Percentiles rank a stretch among this genome's conserved stretches.
phyloP scores from a whole-genome alignment of 2,888 invertebrate genomes.

The Drosophila formosana region DNA sequence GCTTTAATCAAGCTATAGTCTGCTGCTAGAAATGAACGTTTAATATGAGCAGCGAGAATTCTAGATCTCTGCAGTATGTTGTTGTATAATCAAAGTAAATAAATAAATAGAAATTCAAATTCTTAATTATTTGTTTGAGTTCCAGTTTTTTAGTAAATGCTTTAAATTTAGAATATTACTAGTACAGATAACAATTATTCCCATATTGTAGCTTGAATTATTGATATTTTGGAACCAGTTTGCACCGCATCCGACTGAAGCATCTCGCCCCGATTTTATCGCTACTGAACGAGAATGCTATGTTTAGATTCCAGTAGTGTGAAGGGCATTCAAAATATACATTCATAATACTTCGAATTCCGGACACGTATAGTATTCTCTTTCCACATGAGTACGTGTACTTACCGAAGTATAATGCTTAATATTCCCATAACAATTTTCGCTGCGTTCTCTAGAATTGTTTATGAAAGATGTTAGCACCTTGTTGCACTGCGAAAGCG shows the following conservation, averaged over 20 bases:
- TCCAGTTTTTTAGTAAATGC: not conserved
- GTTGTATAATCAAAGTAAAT: not conserved
- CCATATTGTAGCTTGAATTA: not conserved
- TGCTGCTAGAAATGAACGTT: not conserved
- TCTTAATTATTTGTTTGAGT: not conserved
- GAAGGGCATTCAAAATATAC: slow-evolving; percentile 50
- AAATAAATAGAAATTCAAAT: not conserved
- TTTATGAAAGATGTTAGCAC: slow-evolving; percentile 45
- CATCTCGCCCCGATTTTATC: slow-evolving; percentile 22
- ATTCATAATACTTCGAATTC: slow-evolving; percentile 25
- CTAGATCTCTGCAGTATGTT: not conserved
- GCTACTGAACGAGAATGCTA: slow-evolving; percentile 10
- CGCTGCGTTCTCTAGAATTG: slow-evolving; percentile 34
- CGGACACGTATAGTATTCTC: slow-evolving; percentile 6
- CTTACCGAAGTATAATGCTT: slow-evolving; percentile 12
- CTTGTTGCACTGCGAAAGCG: slow-evolving; percentile 38
- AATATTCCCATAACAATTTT: slow-evolving; percentile 31
- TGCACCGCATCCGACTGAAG: not conserved
- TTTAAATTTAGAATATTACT: not conserved
- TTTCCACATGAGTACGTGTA: not conserved
- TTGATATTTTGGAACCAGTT: slow-evolving; percentile 2
- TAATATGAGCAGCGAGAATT: not conserved
- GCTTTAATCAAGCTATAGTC: not conserved
- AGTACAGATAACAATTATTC: not conserved
- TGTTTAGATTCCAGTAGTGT: slow-evolving; percentile 7